Evolutionary conservation across 2,888 invertebrate genomes (phyloP), one percentile per base, ranked within the genome.

Genomic region (Mesorhabditis spiculigera): DNA sequence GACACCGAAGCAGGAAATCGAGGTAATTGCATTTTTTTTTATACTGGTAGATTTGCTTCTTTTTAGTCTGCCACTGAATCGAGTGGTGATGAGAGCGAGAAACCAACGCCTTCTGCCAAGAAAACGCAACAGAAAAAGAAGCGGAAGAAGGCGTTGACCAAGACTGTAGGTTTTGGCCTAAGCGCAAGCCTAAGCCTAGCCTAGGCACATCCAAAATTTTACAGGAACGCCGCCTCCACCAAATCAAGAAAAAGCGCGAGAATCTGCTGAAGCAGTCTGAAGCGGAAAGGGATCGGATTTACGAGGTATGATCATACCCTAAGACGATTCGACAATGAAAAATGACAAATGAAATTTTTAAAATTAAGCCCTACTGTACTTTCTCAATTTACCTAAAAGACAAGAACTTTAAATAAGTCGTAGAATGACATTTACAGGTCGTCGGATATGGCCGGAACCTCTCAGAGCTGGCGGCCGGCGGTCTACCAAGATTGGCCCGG

Each of bases 11-110:
- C n/a, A 13, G 8, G 58, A n/a, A 50, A 10, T 50, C n/a, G 8
- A n/a, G 8, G 58, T 13, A n/a, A 50, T 50, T 50, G 58, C 3
- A n/a, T 13, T 50, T 50, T 50, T 50, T 50, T 50, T 50, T 10
- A n/a, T 50, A n/a, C n/a, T n/a, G n/a, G 1, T 50, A 50, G 58
- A 50, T 50, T 13, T n/a, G 58, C 58, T n/a, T 13, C 8, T 10
- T 50, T n/a, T 50, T 50, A 13, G 10, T 50, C 58, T 50, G 58
- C 58, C 58, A n/a, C 58, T 50, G 58, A n/a, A 13, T 50, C 58
- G 58, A 50, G 58, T 50, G 58, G n/a, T 50, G 58, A 50, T n/a
- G 58, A 50, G 58, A 50, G 58, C n/a, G 58, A 50, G 58, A 50
- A 50, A 50, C 8, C 58, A 10, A 10, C 58, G 58, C 10, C 58